A percentile compares a stretch with the other conserved stretches of the same genome.
Evolutionary conservation across 2,888 invertebrate genomes (phyloP).

Genomic region (Rotaria macrura): DNA sequence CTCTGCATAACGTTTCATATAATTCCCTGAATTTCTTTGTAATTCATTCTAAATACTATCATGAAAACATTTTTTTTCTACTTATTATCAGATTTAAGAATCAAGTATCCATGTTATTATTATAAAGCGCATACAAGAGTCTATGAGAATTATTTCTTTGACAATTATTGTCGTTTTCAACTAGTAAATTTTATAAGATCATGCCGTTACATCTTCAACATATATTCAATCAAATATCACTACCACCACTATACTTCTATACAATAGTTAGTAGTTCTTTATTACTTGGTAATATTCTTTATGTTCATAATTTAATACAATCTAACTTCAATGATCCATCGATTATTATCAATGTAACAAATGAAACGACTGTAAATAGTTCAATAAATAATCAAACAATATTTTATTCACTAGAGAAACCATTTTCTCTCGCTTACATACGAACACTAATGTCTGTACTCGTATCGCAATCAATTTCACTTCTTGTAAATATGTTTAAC

Average conservation of each 20-base stretch:
- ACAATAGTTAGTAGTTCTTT: neutral
- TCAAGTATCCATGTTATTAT: too few species aligned
- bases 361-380: neutral
- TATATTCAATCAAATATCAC: neutral
- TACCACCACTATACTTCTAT: neutral
- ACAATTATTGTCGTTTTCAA: too few species aligned
- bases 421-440: neutral
- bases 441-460: neutral
- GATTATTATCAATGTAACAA: neutral
- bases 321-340: too few species aligned
- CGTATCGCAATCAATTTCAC: neutral
- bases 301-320: neutral
- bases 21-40: neutral
- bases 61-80: too few species aligned
- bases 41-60: too few species aligned
- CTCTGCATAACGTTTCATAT: neutral
- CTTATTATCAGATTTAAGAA: too few species aligned
- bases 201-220: neutral
- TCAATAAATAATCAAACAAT: too few species aligned
- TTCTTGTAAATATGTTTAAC: too few species aligned
- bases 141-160: too few species aligned
- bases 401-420: neutral
- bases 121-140: too few species aligned
- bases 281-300: slow-evolving; percentile 1
- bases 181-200: too few species aligned